These are phyloP conservation scores for Spialia ferax DNA, from an alignment of 2,888 invertebrate genomes.

Conservation along the genomic window DNA sequence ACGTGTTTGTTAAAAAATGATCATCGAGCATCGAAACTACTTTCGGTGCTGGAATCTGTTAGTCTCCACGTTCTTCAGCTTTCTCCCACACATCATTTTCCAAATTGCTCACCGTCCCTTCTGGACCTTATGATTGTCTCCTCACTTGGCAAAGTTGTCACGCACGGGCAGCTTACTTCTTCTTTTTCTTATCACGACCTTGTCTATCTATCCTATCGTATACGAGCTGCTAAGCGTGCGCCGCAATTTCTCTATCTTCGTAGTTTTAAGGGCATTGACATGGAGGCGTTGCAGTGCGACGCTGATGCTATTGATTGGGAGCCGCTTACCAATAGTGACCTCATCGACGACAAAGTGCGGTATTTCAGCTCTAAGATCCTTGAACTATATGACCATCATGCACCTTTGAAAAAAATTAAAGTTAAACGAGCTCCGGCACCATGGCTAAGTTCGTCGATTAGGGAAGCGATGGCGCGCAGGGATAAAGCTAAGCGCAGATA, in stretches of 20 bases:
- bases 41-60: not conserved
- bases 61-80: not conserved
- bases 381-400: no score
- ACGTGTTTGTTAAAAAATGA: not conserved
- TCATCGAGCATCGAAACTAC: not conserved
- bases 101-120: not conserved
- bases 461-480: no score
- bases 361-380: no score
- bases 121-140: not conserved
- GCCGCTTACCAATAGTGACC: no score
- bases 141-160: not conserved
- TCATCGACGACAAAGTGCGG: no score
- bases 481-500: no score
- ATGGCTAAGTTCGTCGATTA: no score
- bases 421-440: no score
- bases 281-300: not conserved
- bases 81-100: constrained; percentile 5
- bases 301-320: not conserved
- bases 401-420: no score
- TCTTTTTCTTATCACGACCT: not conserved
- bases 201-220: not conserved
- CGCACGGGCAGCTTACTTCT: not conserved
- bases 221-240: not conserved
- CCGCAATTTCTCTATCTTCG: not conserved
- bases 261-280: not conserved